These are phyloP conservation scores for Fopius arisanus DNA, from an alignment of 1,140 invertebrate species.

Conservation along the genomic window DNA sequence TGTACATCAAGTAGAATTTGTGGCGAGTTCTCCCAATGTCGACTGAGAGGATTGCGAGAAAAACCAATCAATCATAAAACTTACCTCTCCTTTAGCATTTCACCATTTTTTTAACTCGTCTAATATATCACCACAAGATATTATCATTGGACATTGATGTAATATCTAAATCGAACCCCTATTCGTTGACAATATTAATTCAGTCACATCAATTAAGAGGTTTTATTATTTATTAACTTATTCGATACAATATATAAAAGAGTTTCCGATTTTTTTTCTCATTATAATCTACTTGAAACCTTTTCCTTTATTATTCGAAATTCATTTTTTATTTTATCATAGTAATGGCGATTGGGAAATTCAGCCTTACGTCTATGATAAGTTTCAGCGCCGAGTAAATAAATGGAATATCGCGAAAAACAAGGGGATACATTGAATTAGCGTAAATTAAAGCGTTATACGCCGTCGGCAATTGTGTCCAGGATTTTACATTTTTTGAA, in stretches of 20 bases:
- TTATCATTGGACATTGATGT: too few relatives aligned
- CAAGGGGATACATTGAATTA: background rate
- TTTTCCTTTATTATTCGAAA: background rate
- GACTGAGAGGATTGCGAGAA: background rate
- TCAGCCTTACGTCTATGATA: background rate
- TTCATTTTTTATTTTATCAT: background rate
- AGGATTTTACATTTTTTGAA: slow-evolving; percentile 3
- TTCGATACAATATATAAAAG: slow-evolving; percentile 21
- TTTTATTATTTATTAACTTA: slow-evolving; percentile 42
- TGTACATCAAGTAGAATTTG: background rate
- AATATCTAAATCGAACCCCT: slow-evolving; percentile 40
- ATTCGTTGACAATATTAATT: slow-evolving; percentile 46
- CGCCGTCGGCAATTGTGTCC: background rate
- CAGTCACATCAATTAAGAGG: slow-evolving; percentile 36
- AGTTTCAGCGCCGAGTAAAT: background rate
- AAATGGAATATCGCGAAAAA: background rate
- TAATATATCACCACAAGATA: too few relatives aligned
- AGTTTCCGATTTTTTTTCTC: background rate
- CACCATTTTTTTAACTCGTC: too few relatives aligned
- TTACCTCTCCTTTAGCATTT: too few relatives aligned
- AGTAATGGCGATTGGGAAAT: background rate
- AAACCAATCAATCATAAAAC: background rate
- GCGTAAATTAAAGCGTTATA: background rate
- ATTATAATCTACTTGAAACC: background rate
- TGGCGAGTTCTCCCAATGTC: background rate